These are phyloP conservation scores for Xenentodon cancila DNA, from an alignment of 2,797 vertebrate species.

Conservation along the genomic window DNA sequence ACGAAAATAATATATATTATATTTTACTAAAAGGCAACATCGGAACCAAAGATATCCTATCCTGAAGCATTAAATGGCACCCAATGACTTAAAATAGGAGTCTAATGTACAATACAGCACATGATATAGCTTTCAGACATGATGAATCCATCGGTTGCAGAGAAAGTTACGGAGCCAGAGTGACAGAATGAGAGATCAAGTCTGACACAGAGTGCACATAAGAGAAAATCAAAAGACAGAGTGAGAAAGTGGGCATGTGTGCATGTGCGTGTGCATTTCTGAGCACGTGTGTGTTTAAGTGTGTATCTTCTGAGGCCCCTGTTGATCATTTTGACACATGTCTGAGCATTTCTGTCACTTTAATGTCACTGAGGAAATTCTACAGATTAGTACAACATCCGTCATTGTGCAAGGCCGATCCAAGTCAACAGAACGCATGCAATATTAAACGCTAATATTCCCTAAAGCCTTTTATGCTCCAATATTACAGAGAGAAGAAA, in stretches of 20 bases:
- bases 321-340: conserved; percentile 84
- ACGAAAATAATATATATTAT: conserved; percentile 3
- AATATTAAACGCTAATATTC: conserved; percentile 85
- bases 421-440: conserved; percentile 81
- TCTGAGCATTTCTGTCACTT: conserved; percentile 84
- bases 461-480: conserved; percentile 79
- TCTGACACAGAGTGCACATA: conserved; percentile 76
- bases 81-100: conserved; percentile 19
- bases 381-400: conserved; percentile 81
- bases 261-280: conserved; percentile 32
- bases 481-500: conserved; percentile 79
- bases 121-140: conserved; percentile 69
- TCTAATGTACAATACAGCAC: conserved; percentile 48
- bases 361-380: conserved; percentile 84
- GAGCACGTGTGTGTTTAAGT: conserved; percentile 57
- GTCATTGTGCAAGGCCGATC: conserved; percentile 76
- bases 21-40: not conserved
- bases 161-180: conserved; percentile 52
- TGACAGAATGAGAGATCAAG: conserved; percentile 70
- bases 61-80: conserved; percentile 13
- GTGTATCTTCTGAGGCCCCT: conserved; percentile 69
- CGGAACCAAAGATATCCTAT: not conserved
- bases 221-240: conserved; percentile 74
- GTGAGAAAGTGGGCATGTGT: conserved; percentile 44
- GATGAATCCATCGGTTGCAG: conserved; percentile 63